A percentile compares a stretch with the other conserved stretches of the same genome.
Conservation (phyloP, 2,113 vertebrate genomes). For the Lucifuga dentata region DNA sequence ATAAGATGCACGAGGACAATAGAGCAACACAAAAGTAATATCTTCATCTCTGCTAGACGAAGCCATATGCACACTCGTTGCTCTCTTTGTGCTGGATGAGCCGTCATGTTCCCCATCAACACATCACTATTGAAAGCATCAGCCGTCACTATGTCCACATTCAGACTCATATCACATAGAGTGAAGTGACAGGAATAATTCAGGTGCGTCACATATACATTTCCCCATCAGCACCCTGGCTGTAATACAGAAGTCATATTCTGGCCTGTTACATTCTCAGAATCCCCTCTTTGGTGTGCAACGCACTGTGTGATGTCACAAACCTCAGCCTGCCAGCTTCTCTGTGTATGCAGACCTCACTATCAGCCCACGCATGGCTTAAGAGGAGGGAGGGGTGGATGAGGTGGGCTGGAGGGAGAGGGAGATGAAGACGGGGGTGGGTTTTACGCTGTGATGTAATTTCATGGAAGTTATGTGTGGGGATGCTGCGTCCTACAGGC, state of each 20-base stretch:
- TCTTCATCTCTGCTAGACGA: too few species aligned
- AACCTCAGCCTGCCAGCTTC: slow-evolving; percentile 1
- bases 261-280: slow-evolving; percentile 42
- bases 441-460: slow-evolving; percentile 71
- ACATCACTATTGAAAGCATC: neutral
- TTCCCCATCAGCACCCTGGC: slow-evolving; percentile 7
- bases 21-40: neutral
- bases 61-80: too few species aligned
- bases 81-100: too few species aligned
- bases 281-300: slow-evolving; percentile 59
- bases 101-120: neutral
- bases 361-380: slow-evolving; percentile 60
- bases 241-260: slow-evolving; percentile 23
- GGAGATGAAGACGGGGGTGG: slow-evolving; percentile 42
- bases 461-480: slow-evolving; percentile 54
- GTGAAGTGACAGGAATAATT: too few species aligned
- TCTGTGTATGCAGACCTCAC: slow-evolving; percentile 39
- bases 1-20: too few species aligned
- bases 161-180: too few species aligned
- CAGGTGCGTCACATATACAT: too few species aligned
- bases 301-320: slow-evolving; percentile 64
- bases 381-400: slow-evolving; percentile 32
- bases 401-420: slow-evolving; percentile 22
- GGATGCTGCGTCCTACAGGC: slow-evolving; percentile 35
- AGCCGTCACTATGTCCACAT: too few species aligned